Conservation (phyloP, 2,888 invertebrate species). For the Pardosa pseudoannulata region DNA sequence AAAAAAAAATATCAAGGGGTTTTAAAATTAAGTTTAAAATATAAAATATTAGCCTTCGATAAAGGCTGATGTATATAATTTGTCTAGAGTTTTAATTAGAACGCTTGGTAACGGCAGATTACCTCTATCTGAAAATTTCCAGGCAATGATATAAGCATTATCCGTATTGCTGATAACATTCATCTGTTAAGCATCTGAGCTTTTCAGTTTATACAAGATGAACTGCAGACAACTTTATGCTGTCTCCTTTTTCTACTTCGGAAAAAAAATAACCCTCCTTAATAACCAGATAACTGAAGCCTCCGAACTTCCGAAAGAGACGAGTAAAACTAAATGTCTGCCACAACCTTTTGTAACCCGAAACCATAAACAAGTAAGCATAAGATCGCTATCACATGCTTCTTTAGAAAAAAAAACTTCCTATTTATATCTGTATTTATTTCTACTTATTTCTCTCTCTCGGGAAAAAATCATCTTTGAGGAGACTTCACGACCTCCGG, state of each 20-base stretch:
- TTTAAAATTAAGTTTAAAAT: no score
- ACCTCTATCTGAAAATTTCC: no score
- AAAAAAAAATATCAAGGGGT: no score
- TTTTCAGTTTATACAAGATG: neutral
- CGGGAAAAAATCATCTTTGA: neutral
- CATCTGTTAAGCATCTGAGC: neutral
- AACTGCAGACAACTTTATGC: neutral
- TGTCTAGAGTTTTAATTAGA: no score
- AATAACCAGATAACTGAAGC: neutral
- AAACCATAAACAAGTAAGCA: neutral
- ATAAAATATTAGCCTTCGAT: no score
- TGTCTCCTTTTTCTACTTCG: neutral
- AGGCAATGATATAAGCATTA: neutral
- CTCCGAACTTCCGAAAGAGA: neutral
- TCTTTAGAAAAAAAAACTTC: neutral
- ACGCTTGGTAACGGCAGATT: no score
- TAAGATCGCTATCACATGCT: neutral
- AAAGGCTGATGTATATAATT: no score
- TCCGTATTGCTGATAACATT: neutral
- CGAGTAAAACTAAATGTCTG: neutral
- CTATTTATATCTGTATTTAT: constrained; percentile 12
- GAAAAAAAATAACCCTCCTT: neutral
- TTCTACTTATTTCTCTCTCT: neutral
- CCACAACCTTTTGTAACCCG: constrained; percentile 9
- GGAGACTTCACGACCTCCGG: constrained; percentile 37